Conservation (phyloP, 2,888 invertebrate genomes). For the Pilophorus perplexus region DNA sequence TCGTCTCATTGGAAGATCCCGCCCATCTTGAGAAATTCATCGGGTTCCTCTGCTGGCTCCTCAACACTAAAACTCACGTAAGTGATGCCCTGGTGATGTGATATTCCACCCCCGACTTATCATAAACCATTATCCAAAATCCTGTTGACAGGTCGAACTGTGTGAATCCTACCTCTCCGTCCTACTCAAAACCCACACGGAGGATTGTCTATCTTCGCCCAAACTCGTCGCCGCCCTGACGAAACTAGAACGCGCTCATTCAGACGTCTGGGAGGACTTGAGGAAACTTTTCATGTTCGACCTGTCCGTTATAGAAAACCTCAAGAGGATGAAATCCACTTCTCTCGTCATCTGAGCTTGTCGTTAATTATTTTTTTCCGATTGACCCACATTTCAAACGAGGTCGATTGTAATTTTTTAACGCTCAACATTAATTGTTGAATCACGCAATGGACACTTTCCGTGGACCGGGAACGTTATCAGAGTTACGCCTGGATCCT, state of each 20-base stretch:
- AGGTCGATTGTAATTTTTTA: no score
- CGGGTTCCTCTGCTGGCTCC: slow-evolving; percentile 13
- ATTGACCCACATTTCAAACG: no score
- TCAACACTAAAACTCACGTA: slow-evolving; percentile 16
- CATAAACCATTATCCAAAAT: no score
- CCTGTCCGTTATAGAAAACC: slow-evolving; percentile 23
- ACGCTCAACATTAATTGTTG: no score
- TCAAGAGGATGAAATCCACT: slow-evolving; percentile 7
- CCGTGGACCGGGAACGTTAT: no score
- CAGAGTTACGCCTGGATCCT: no score
- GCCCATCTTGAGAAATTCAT: slow-evolving; percentile 19
- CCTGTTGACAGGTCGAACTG: slow-evolving; percentile 74
- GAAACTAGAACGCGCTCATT: slow-evolving; percentile 6
- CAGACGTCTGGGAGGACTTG: slow-evolving; percentile 15
- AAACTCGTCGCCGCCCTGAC: neutral
- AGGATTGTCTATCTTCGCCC: slow-evolving; percentile 14
- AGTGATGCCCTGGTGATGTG: no score
- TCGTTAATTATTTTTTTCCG: no score
- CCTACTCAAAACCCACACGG: slow-evolving; percentile 73
- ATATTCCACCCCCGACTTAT: no score
- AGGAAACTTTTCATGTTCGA: slow-evolving; percentile 28
- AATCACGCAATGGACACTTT: no score
- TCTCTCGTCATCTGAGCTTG: neutral
- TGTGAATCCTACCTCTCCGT: slow-evolving; percentile 84
- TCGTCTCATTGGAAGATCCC: slow-evolving; percentile 26